Percentiles rank a stretch among this genome's conserved stretches.
Evolutionary conservation across 2,888 invertebrate genomes (phyloP).

Genomic region (Aleiodes leptofemur): DNA sequence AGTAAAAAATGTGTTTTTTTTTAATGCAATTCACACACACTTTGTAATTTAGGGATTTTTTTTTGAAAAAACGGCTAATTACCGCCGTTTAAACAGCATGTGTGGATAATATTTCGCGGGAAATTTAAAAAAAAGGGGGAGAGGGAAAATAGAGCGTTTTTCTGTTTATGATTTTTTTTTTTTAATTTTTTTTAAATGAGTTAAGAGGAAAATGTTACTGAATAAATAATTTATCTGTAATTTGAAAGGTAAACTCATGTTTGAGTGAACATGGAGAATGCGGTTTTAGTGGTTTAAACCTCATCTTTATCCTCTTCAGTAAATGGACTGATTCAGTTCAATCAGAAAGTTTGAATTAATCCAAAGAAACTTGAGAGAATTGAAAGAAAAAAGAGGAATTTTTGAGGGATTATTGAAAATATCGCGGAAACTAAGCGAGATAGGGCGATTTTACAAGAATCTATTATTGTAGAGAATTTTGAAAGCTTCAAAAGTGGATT

Average conservation of each 20-base stretch:
- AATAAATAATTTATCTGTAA: not conserved
- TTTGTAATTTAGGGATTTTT: not conserved
- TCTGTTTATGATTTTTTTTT: too few relatives aligned
- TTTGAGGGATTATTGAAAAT: not conserved
- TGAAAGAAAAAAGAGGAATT: too few relatives aligned
- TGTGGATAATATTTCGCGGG: not conserved
- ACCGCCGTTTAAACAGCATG: conserved; percentile 4
- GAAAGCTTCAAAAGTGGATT: too few relatives aligned
- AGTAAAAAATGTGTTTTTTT: too few relatives aligned
- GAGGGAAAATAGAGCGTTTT: conserved; percentile 5
- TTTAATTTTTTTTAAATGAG: too few relatives aligned
- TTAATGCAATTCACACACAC: not conserved
- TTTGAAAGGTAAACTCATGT: not conserved
- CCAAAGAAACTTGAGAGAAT: not conserved
- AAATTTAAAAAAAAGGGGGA: not conserved
- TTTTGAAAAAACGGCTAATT: conserved; percentile 1
- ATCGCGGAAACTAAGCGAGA: too few relatives aligned
- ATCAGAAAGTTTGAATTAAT: conserved; percentile 4
- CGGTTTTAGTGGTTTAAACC: conserved; percentile 18
- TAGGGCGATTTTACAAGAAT: too few relatives aligned
- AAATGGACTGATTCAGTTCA: conserved; percentile 26
- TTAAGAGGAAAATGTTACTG: too few relatives aligned
- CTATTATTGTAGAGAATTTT: too few relatives aligned
- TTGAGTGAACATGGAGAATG: conserved; percentile 9
- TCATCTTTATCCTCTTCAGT: conserved; percentile 17